Conservation (phyloP, 2,113 vertebrate species). For the Panthera uncia region DNA sequence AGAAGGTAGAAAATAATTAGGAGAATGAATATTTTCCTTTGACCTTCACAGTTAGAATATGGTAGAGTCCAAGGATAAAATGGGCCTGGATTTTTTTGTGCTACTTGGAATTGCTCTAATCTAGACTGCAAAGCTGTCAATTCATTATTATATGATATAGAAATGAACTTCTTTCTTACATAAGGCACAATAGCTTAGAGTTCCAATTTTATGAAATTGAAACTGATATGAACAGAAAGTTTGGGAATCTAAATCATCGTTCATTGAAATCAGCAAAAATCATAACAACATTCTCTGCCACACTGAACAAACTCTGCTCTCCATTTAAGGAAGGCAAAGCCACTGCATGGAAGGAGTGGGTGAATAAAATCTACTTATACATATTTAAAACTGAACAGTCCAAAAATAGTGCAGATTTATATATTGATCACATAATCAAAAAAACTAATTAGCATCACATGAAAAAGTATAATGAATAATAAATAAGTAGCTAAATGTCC, state of each 20-base stretch:
- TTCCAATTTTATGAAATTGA: conserved; percentile 3
- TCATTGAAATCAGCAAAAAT: background rate
- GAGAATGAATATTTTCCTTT: background rate
- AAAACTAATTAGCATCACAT: background rate
- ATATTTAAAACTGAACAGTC: background rate
- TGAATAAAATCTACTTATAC: background rate
- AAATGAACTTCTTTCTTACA: background rate
- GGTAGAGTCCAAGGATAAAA: background rate
- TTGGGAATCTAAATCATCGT: background rate
- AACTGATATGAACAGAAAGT: background rate
- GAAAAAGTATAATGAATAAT: conserved; percentile 21
- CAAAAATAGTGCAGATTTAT: background rate
- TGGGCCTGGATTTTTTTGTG: background rate
- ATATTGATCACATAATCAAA: background rate
- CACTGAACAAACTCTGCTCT: background rate
- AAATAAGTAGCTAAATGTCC: background rate
- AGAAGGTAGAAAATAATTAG: background rate
- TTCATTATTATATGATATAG: background rate
- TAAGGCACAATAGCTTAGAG: background rate
- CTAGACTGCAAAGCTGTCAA: background rate
- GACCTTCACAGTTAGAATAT: background rate
- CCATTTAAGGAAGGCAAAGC: background rate
- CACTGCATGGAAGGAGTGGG: background rate
- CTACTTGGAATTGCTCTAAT: background rate
- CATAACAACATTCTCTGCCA: background rate